Percentiles rank a stretch among this genome's conserved stretches.
Evolutionary conservation across 2,113 vertebrate species (phyloP).

Genomic region (Syngnathoides biaculeatus): DNA sequence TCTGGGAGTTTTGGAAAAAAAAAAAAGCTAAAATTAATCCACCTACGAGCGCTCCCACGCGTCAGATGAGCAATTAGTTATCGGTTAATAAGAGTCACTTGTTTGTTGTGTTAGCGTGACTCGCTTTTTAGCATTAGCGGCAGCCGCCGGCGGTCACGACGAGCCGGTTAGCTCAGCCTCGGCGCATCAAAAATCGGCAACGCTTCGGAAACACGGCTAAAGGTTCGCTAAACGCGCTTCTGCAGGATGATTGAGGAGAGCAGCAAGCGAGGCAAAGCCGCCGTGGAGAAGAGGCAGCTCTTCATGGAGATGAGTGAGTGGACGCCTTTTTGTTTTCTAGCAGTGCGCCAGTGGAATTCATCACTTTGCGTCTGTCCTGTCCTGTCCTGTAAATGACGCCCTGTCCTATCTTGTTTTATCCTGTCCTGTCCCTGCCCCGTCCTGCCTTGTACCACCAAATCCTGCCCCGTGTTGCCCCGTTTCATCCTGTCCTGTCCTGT

Average conservation of each 20-base stretch:
- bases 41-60: not conserved
- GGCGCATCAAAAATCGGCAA: not conserved
- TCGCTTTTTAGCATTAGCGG: not conserved
- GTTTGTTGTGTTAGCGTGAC: not conserved
- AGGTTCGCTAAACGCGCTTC: conserved; percentile 45
- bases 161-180: not conserved
- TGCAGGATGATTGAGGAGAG: conserved; percentile 98
- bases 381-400: no score
- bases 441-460: no score
- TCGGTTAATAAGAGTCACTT: not conserved
- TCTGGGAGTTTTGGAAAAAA: not conserved
- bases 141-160: not conserved
- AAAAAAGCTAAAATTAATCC: not conserved
- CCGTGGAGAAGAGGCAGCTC: conserved; percentile 98
- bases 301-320: conserved; percentile 99
- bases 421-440: no score
- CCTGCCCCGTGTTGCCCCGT: no score
- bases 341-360: no score
- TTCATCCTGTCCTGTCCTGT: no score
- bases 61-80: not conserved
- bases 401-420: no score
- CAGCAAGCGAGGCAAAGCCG: conserved; percentile 87
- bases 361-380: no score
- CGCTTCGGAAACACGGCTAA: not conserved
- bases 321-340: not conserved